A percentile compares a stretch with the other conserved stretches of the same genome.
These are phyloP conservation scores for Cyclura pinguis DNA, from an alignment of 2,797 vertebrate genomes.

Conservation along the genomic window DNA sequence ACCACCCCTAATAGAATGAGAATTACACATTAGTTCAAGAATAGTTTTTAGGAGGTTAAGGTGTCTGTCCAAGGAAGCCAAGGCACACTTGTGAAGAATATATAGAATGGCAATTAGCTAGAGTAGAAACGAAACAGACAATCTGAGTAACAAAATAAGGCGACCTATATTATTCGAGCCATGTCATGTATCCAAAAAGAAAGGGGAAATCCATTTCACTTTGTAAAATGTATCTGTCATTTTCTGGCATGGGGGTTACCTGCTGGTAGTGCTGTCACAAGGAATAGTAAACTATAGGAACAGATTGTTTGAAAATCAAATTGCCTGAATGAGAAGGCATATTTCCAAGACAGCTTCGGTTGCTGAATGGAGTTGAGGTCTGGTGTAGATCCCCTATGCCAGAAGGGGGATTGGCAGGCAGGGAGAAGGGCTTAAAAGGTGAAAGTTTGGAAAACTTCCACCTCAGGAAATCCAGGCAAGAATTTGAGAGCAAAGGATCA, in stretches of 20 bases:
- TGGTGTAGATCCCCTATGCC: not conserved
- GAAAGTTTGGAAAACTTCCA: not conserved
- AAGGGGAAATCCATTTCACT: not conserved
- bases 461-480: not conserved
- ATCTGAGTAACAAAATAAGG: constrained; percentile 19
- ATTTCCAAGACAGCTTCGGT: not conserved
- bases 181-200: not conserved
- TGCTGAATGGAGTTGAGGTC: not conserved
- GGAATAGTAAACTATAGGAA: not conserved
- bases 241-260: not conserved
- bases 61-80: constrained; percentile 58
- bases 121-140: constrained; percentile 51
- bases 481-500: not conserved
- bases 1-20: constrained; percentile 57
- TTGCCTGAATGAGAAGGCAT: not conserved
- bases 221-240: not conserved
- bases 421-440: too few species aligned
- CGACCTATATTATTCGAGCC: accelerated
- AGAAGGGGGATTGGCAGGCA: not conserved
- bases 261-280: not conserved
- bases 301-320: not conserved
- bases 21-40: constrained; percentile 67
- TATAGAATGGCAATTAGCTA: constrained; percentile 53
- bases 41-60: constrained; percentile 68
- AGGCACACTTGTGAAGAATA: constrained; percentile 60